Conservation (phyloP, 2,113 vertebrate genomes). For the Vidua macroura region DNA sequence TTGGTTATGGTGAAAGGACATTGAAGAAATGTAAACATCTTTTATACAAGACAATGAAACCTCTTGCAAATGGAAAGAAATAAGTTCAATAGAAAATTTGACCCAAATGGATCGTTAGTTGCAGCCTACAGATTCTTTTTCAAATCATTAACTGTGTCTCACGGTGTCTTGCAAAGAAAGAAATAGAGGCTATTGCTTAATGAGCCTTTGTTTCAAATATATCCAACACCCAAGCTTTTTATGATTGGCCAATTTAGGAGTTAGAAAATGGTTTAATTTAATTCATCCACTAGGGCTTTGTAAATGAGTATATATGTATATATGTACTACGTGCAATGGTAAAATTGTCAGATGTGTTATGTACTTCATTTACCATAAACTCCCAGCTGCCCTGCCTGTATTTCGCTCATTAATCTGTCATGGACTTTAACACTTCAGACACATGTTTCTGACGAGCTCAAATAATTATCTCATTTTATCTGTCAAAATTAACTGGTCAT, state of each 20-base stretch:
- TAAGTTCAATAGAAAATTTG: conserved; percentile 49
- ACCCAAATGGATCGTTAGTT: conserved; percentile 54
- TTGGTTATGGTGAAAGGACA: neutral
- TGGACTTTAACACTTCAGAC: neutral
- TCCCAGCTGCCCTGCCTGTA: neutral
- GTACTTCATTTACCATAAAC: neutral
- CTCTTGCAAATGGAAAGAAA: conserved; percentile 66
- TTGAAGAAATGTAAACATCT: neutral
- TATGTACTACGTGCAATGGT: neutral
- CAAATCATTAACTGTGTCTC: conserved; percentile 57
- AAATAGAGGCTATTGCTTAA: conserved; percentile 51
- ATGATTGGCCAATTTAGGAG: conserved; percentile 47
- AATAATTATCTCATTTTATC: neutral
- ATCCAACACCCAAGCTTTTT: conserved; percentile 31
- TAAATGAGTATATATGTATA: neutral
- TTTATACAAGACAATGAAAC: conserved; percentile 18
- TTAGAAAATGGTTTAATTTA: conserved; percentile 57
- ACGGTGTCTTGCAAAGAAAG: conserved; percentile 27
- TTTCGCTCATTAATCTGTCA: neutral
- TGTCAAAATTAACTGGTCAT: neutral
- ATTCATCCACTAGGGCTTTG: conserved; percentile 21
- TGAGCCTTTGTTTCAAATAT: conserved; percentile 63
- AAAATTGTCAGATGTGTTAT: neutral
- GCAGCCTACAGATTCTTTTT: conserved; percentile 47
- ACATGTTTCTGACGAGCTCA: neutral